Base-by-base conservation (phyloP, 53 echinoderm and acorn worm genomes). In the Holothuria leucospilota region DNA sequence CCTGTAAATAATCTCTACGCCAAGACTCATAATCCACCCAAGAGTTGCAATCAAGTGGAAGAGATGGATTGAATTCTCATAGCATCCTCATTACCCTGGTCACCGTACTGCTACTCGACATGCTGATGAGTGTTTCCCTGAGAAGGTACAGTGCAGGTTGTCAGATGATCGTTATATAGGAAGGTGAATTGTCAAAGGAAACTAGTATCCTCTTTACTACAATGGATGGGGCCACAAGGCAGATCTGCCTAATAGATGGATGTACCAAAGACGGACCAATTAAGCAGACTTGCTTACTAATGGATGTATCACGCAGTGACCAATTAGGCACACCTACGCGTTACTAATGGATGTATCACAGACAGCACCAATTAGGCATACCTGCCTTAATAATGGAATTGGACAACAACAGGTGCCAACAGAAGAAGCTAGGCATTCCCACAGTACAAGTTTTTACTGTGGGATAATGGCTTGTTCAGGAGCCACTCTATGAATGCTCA, bases 111-210 rank as follows among this genome's bases (percentile, higher is more conserved):
- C 25, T 60, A 39, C 58, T 78, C n/a, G 20, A 63, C 21, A 6
- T 86, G 56, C 14, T 64, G 42, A 51, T 94, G 96, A 8, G 92
- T 90, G 56, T 96, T 96, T 8, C 96, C 96, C 96, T 96, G 83
- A 2, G 25, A 49, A 24, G 41, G 65, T 27, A 67, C 40, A 63
- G 15, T 56, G 34, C 65, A 64, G 3, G 13, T 15, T 68, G 15
- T 28, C 28, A 24, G 58, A 9, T 60, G 18, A 56, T 13, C 14
- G 9, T 42, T 42, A 56, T 15, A 16, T 46, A 46, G 8, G 46
- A 46, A 7, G 6, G 3, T 46, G 46, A 8, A n/a, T 9, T 5
- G 8, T 46, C 11, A 11, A 7, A 46, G 2, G 46, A 7, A 46
- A 46, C 2, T 7, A 46, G 46, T 46, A 0, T 7, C 6, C 6